Conservation (phyloP, 2,888 invertebrate genomes). For the Lapara coniferarum region DNA sequence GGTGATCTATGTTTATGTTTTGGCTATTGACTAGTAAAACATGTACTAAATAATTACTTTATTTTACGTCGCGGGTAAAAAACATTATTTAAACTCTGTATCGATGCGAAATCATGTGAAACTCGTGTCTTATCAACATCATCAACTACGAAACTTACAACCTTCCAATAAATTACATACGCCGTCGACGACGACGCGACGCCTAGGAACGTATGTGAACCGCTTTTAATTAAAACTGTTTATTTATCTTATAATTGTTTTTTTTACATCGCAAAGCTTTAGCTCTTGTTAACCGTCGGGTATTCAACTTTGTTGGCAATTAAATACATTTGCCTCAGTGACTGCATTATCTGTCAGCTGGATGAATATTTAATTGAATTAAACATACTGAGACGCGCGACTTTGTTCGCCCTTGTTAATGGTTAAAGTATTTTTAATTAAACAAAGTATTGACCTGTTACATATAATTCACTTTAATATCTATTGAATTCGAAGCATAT, state of each 20-base stretch:
- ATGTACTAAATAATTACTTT: too few species aligned
- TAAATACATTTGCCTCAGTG: not conserved
- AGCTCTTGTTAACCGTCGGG: not conserved
- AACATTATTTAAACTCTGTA: too few species aligned
- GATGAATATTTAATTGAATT: not conserved
- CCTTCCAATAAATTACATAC: not conserved
- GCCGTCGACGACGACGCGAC: not conserved
- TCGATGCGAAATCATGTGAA: not conserved
- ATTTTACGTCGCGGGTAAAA: too few species aligned
- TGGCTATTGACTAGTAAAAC: too few species aligned
- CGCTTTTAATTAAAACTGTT: conserved; percentile 10
- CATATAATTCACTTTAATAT: too few species aligned
- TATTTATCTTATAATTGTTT: not conserved
- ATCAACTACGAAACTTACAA: not conserved
- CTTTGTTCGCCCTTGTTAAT: too few species aligned
- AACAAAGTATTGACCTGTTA: too few species aligned
- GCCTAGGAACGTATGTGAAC: conserved; percentile 7
- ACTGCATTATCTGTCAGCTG: not conserved
- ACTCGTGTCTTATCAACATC: not conserved
- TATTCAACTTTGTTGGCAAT: not conserved
- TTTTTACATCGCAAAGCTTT: not conserved
- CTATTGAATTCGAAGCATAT: too few species aligned
- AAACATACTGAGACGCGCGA: not conserved
- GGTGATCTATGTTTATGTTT: too few species aligned
- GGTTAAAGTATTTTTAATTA: too few species aligned